Conservation (phyloP, 2,888 invertebrate species). For the Thera obeliscata region DNA sequence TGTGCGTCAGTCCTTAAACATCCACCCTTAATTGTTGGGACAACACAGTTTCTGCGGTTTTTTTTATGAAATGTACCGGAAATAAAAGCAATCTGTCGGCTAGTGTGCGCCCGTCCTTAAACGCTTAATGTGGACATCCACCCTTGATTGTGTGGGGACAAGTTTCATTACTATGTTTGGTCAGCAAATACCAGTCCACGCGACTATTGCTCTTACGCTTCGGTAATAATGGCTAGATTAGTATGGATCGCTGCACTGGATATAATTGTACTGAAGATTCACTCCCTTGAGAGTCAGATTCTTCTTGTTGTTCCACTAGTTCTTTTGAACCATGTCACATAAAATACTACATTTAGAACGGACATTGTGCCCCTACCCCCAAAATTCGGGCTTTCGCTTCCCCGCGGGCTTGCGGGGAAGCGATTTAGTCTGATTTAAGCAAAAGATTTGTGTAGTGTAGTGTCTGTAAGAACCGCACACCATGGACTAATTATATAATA, state of each 20-base stretch:
- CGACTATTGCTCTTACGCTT: slow-evolving; percentile 24
- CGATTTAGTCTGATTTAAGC: no score
- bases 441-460: no score
- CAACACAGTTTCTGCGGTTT: slow-evolving; percentile 19
- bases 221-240: slow-evolving; percentile 23
- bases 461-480: no score
- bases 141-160: slow-evolving; percentile 60
- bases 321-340: no score
- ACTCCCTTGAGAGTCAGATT: neutral
- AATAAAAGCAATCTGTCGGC: slow-evolving; percentile 12
- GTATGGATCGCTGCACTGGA: slow-evolving; percentile 2
- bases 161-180: slow-evolving; percentile 66
- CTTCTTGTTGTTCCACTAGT: no score
- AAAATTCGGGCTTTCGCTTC: no score
- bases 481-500: no score
- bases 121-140: slow-evolving; percentile 53
- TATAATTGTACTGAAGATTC: slow-evolving; percentile 5
- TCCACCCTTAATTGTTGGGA: slow-evolving; percentile 59
- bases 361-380: no score
- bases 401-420: no score
- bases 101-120: slow-evolving; percentile 40
- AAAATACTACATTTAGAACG: no score
- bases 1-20: slow-evolving; percentile 43
- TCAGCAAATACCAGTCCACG: slow-evolving; percentile 50
- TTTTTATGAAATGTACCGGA: neutral